Base-by-base conservation (phyloP, 2,797 vertebrate species). In the Falco cherrug region DNA sequence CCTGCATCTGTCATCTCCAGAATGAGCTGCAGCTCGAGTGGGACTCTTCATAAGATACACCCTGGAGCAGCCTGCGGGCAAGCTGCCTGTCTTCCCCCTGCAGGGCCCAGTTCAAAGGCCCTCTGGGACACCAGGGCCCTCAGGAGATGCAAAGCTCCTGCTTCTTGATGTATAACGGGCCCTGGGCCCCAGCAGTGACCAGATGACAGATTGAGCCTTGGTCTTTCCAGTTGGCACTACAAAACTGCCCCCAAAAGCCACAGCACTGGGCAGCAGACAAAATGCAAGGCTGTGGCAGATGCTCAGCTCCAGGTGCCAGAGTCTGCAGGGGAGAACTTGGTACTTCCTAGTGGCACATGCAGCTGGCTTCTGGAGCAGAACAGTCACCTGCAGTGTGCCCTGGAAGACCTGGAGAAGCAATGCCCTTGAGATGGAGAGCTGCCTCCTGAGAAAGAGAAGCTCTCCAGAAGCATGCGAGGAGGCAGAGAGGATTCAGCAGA, bases 361-460 rank as follows among this genome's bases (percentile, higher is more conserved):
- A 61, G 57, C 35, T 7, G n/a, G 16, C 45, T 61, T 35, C 45
- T 98, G 98, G 90, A 99, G 98, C 95, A 98, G 98, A 69, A 98
- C 97, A 3, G 98, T 99, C 82, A 98, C 98, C 35, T 59, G 24
- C 96, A 98, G 63, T 98, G 98, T 97, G 96, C 98, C 71, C 98
- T 98, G 14, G 97, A 97, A 47, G 98, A 99, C 87, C 95, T 98
- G 50, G 98, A 98, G 10, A 98, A 98, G 69, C 98, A 99, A 41
- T 37, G 26, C 26, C 50, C 41, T 37, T 37, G 33, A 56, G 51
- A 56, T 5, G 20, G 16, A 67, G 61, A 79, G 45, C 20, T 11
- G 7, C 28, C 37, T 53, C 33, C 20, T 24, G 68, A 53, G 48
- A 70, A 53, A 70, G 35, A 8, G 16, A 45, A 25, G n/a, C 26